A percentile compares a stretch with the other conserved stretches of the same genome.
Evolutionary conservation across 1,140 invertebrate species (phyloP).

Genomic region (Lerema accius): DNA sequence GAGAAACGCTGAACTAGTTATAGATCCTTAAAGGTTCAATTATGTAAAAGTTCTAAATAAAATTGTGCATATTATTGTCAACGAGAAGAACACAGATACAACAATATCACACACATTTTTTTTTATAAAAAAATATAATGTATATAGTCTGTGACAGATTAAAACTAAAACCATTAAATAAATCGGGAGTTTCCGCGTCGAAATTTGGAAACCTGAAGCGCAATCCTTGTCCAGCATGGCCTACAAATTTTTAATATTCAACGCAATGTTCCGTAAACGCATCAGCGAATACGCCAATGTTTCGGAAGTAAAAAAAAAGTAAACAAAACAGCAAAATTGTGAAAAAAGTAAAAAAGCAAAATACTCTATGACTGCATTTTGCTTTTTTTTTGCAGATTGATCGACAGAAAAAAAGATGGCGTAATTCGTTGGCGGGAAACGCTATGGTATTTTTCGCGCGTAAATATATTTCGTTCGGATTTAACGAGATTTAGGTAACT

Average conservation of each 20-base stretch:
- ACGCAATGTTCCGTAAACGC: constrained; percentile 50
- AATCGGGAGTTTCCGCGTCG: not conserved
- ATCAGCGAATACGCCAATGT: constrained; percentile 52
- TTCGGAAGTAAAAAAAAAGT: constrained; percentile 52
- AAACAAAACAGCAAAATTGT: too few species aligned
- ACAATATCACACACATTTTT: not conserved
- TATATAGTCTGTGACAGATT: constrained; percentile 2
- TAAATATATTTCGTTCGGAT: not conserved
- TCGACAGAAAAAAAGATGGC: constrained; percentile 36
- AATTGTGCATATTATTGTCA: too few species aligned
- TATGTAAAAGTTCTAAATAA: too few species aligned
- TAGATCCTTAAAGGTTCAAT: too few species aligned
- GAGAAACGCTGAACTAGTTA: too few species aligned
- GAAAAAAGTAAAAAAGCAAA: constrained; percentile 54
- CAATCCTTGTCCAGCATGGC: constrained; percentile 35
- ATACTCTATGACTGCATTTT: constrained; percentile 40
- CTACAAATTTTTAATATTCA: constrained; percentile 63
- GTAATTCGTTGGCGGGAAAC: constrained; percentile 5
- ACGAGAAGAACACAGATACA: too few species aligned
- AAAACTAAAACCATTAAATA: constrained; percentile 6
- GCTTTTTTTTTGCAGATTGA: constrained; percentile 45
- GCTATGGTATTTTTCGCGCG: constrained; percentile 6
- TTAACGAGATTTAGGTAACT: constrained; percentile 10
- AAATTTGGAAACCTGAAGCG: not conserved
- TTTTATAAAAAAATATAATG: not conserved